phyloP scores from a whole-genome alignment of 1,140 invertebrate genomes.

The Drosophila serrata region DNA sequence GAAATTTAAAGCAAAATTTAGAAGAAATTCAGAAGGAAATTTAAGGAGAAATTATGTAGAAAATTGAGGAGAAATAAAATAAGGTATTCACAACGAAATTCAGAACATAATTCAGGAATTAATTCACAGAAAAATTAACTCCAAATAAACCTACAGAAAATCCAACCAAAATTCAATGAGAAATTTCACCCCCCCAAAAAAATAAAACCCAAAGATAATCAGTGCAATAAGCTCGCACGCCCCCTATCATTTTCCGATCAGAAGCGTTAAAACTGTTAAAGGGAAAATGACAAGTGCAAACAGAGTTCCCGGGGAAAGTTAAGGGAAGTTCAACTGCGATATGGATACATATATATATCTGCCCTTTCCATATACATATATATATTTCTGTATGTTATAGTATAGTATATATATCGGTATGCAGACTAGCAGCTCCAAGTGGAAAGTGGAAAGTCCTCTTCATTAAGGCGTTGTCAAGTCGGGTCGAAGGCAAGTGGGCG shows the following conservation, averaged over 20 bases:
- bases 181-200: too few species aligned
- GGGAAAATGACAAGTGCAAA: conserved; percentile 65
- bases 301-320: conserved; percentile 39
- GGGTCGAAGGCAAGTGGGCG: neutral
- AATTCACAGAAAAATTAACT: too few species aligned
- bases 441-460: conserved; percentile 17
- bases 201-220: conserved; percentile 21
- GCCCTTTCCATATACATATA: neutral
- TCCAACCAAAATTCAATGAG: neutral
- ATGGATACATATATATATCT: conserved; percentile 35
- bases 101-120: too few species aligned
- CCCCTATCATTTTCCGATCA: conserved; percentile 59
- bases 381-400: too few species aligned
- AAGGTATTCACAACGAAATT: neutral
- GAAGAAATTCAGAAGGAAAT: neutral
- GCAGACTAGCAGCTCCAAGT: conserved; percentile 3
- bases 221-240: conserved; percentile 7
- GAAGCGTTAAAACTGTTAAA: conserved; percentile 44
- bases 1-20: too few species aligned
- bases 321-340: conserved; percentile 30
- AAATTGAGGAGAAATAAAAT: neutral
- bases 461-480: conserved; percentile 34
- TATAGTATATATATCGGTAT: conserved; percentile 8
- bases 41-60: neutral
- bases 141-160: too few species aligned